Percentiles rank a stretch among this genome's conserved stretches.
Evolutionary conservation across 2,797 vertebrate genomes (phyloP).

Genomic region (Coracias cyanogaster): DNA sequence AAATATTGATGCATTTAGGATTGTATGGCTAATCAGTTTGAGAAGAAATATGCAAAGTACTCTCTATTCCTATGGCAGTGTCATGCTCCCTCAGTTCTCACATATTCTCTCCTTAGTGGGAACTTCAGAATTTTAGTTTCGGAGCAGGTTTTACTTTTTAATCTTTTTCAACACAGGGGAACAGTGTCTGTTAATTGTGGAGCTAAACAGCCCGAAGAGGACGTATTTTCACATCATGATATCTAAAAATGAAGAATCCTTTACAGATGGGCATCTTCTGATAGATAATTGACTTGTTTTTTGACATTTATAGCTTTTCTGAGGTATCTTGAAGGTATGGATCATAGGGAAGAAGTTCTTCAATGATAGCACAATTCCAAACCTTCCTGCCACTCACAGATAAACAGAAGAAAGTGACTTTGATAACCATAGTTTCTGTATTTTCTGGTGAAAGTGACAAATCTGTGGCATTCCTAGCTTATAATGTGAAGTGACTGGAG

Average conservation of each 20-base stretch:
- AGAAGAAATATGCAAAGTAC: not conserved
- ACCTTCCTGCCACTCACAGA: not conserved
- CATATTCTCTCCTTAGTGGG: not conserved
- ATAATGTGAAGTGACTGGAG: not conserved
- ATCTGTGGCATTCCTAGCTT: not conserved
- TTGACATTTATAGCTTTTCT: not conserved
- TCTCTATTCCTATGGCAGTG: not conserved
- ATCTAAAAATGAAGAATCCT: not conserved
- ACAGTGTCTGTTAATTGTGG: not conserved
- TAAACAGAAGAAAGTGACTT: not conserved
- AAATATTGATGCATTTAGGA: not conserved
- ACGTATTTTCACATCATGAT: not conserved
- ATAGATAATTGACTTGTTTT: not conserved
- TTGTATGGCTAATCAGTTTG: not conserved
- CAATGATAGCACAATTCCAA: not conserved
- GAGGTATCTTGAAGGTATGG: not conserved
- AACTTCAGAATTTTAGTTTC: not conserved
- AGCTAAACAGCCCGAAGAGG: not conserved
- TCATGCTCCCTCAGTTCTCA: not conserved
- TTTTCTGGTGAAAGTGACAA: not conserved
- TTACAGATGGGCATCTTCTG: not conserved
- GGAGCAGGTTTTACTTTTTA: not conserved
- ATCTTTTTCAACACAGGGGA: not conserved
- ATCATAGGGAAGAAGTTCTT: not conserved
- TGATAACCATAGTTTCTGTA: not conserved